These are phyloP conservation scores for Cephus pygmeus DNA, from an alignment of 2,888 invertebrate species.

Conservation along the genomic window DNA sequence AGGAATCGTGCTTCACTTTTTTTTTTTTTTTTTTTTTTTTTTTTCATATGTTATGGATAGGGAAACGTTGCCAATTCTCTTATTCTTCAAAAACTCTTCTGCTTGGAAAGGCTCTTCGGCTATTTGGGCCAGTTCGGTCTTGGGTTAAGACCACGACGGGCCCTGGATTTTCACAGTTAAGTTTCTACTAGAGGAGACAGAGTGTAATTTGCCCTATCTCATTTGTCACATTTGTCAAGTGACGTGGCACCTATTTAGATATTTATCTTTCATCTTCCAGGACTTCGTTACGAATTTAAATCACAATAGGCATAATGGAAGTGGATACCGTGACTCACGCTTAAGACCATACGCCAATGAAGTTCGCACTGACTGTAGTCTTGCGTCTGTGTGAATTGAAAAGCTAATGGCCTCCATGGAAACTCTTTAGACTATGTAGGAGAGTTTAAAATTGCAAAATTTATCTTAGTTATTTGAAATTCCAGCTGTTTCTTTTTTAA, in stretches of 20 bases:
- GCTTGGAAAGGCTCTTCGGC: not conserved
- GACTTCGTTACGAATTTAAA: not conserved
- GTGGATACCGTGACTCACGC: not conserved
- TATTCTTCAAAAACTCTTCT: too few relatives aligned
- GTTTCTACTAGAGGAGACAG: not conserved
- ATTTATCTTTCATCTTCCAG: not conserved
- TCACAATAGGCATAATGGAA: not conserved
- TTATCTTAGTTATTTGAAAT: not conserved
- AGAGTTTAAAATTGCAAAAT: not conserved
- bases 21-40: not conserved
- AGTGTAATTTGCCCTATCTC: not conserved
- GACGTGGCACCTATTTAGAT: not conserved
- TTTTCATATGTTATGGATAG: not conserved
- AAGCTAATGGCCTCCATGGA: not conserved
- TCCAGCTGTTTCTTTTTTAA: not conserved
- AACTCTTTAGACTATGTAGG: not conserved
- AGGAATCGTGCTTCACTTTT: not conserved
- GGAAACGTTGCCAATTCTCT: not conserved
- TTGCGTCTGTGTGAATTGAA: not conserved
- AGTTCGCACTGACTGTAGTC: not conserved
- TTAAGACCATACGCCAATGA: not conserved
- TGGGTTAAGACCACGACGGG: not conserved
- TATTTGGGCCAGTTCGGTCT: not conserved
- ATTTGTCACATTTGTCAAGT: not conserved
- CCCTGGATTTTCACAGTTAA: not conserved